These are phyloP conservation scores for Mormyrus hasselquistii DNA, from an alignment of 2,797 vertebrate species.

Conservation along the genomic window DNA sequence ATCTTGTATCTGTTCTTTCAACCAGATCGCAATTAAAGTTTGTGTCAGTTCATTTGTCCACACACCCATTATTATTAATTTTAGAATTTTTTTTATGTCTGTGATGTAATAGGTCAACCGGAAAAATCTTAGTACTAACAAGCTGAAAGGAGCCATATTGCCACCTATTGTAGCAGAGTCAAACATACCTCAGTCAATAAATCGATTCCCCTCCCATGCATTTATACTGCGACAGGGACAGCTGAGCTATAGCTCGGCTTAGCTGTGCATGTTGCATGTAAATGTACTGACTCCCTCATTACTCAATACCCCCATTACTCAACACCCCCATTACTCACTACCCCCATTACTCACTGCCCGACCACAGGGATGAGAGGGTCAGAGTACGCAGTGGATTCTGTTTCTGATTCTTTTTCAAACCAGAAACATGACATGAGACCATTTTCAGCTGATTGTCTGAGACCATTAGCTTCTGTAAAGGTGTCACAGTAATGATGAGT, in stretches of 20 bases:
- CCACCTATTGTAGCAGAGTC: not conserved
- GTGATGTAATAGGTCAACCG: not conserved
- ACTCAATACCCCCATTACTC: not conserved
- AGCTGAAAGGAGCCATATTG: not conserved
- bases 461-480: not conserved
- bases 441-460: not conserved
- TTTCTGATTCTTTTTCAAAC: not conserved
- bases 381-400: not conserved
- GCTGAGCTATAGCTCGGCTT: not conserved
- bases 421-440: not conserved
- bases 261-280: not conserved
- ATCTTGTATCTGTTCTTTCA: not conserved
- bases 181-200: not conserved
- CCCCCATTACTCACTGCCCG: not conserved
- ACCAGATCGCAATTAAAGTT: not conserved
- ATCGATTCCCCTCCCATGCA: not conserved
- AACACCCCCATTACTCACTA: not conserved
- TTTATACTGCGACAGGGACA: not conserved
- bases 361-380: not conserved
- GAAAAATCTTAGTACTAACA: not conserved
- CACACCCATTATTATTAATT: not conserved
- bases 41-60: not conserved
- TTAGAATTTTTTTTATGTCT: not conserved
- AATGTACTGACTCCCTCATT: not conserved
- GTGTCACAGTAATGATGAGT: not conserved